Base-by-base conservation (phyloP, 2,888 invertebrate species). In the Ommatoiulus sabulosus region DNA sequence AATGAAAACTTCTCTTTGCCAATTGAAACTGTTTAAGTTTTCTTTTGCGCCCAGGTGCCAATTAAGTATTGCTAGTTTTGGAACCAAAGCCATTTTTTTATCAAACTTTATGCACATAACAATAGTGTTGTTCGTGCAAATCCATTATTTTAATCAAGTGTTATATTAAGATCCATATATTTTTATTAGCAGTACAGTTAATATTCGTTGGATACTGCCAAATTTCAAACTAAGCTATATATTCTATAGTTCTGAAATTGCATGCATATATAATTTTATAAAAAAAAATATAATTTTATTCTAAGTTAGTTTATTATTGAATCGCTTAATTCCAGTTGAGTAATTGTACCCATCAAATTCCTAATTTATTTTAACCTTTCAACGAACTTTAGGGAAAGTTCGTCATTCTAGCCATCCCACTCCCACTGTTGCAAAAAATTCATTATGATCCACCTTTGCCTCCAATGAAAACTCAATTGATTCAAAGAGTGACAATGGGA, bases 401-500 rank as follows among this genome's bases (percentile, higher is more conserved):
- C 90, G 91, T 92, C 35, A 92, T 93, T 35, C 89, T 92, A 88
- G 92, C 93, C 1, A 90, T 91, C 8, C 92, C 93, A 12, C 92
- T 92, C 17, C 90, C 91, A 4, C 89, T 92, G 24, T 92, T 92
- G 90, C 91, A 91, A 87, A 92, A 92, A 88, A 92, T 93, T 86
- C 91, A 91, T 63, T 93, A 92, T 89, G 90, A 91, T 7, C 93
- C 93, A 20, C 90, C 92, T 24, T 90, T 93, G 44, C 92, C 92
- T 0, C 90, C 91, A 7, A 87, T 91, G 2, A 91, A 92, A 84
- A 91, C 91, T 89, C 92, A 93, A 89, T 90, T 93, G 24, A 91
- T 92, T 52, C 92, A 92, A 90, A 90, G 92, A 35, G 90, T 92
- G 84, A 92, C 93, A 3, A 93, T 93, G 92, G 93, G 93, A 10